phyloP scores from a whole-genome alignment of 2,797 vertebrate species.

The Molossus molossus region DNA sequence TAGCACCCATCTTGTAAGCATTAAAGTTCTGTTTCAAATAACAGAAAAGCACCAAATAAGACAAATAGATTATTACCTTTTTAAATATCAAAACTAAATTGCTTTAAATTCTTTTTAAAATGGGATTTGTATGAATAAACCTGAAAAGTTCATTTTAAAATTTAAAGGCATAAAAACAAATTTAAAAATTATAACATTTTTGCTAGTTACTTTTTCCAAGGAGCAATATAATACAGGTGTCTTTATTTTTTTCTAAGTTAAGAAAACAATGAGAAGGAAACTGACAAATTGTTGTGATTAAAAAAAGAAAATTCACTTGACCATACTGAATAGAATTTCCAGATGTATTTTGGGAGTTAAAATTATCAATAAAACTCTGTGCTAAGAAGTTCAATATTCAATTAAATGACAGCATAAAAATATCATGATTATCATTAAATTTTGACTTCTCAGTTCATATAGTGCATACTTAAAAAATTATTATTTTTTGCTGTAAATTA shows the following conservation, averaged over 20 bases:
- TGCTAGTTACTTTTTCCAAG: constrained; percentile 37
- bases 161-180: constrained; percentile 18
- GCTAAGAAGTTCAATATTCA: constrained; percentile 14
- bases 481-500: not conserved
- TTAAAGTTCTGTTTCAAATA: constrained; percentile 61
- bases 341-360: constrained; percentile 29
- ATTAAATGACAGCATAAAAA: constrained; percentile 33
- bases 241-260: not conserved
- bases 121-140: not conserved
- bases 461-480: too few species aligned
- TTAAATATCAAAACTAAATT: not conserved
- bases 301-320: not conserved
- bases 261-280: constrained; percentile 22
- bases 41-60: constrained; percentile 25
- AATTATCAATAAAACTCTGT: constrained; percentile 36
- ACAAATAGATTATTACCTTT: not conserved
- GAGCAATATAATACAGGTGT: not conserved
- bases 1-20: constrained; percentile 16
- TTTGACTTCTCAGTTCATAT: too few species aligned
- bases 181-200: not conserved
- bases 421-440: not conserved
- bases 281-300: constrained; percentile 7
- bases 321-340: constrained; percentile 33
- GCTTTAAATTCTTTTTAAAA: constrained; percentile 42
- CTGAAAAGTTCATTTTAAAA: constrained; percentile 51